Base-by-base conservation (phyloP, 1,140 invertebrate species). In the Papilio aristodemus region DNA sequence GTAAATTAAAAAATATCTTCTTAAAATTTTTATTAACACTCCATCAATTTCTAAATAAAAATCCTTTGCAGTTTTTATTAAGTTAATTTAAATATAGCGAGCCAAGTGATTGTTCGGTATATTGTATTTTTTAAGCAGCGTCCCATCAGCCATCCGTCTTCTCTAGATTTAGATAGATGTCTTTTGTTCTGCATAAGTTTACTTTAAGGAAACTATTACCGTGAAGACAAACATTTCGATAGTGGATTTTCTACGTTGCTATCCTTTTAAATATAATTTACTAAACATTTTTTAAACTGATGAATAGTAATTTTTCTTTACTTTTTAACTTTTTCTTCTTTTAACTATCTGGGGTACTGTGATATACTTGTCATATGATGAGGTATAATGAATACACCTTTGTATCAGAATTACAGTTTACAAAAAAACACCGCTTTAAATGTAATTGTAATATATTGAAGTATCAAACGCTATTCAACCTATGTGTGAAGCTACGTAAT, bases 171-270 rank as follows among this genome's bases (percentile, higher is more conserved):
- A 63, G 60, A 63, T 46, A 64, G 62, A 64, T 64, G 25, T 46
- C 62, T 64, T 64, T 64, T 46, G 62, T 64, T 64, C 62, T 64
- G 41, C 25, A 64, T 64, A 64, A 64, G n/a, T 64, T 64, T 43
- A 64, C 25, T 46, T 64, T 25, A 11, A 14, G 9, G 25, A 64
- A 64, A 64, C 39, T 25, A 46, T 63, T 63, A 63, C 17, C 62
- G 62, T 64, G 19, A n/a, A 64, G 46, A 62, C 59, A 39, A 36
- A 41, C 60, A 41, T 63, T 25, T 39, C 17, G 17, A 17, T 50
- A 50, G 0, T 50, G 9, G 27, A 8, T 14, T 50, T 50, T 46
- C 19, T 22, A 50, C 19, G 9, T 50, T 22, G 43, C 17, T 22
- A 50, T 50, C 19, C 43, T 50, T 22, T 50, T 17, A 50, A 19